These are phyloP conservation scores for Nudaria mundana DNA, from an alignment of 2,888 invertebrate species.

Conservation along the genomic window DNA sequence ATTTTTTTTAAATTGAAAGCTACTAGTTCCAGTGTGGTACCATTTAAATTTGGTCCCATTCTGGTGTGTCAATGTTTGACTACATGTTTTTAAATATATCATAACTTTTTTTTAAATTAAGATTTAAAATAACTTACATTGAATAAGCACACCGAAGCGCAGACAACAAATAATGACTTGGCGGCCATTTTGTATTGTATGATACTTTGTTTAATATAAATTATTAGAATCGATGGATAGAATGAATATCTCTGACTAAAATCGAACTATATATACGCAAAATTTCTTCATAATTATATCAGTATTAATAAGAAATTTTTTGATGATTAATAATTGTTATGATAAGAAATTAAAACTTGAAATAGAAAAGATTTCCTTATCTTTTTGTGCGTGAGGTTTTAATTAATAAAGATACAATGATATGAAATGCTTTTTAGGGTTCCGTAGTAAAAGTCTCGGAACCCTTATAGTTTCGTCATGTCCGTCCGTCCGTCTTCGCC, in stretches of 20 bases:
- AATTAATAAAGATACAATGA: too few species aligned
- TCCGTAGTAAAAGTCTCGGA: too few species aligned
- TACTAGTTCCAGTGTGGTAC: too few species aligned
- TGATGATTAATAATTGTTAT: background rate
- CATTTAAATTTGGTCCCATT: too few species aligned
- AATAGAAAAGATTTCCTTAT: background rate
- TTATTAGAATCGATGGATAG: background rate
- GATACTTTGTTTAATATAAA: slow-evolving; percentile 11
- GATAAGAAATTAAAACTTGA: background rate
- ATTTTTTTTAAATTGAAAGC: too few species aligned
- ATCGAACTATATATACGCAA: slow-evolving; percentile 15
- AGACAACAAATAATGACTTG: slow-evolving; percentile 35
- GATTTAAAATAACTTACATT: slow-evolving; percentile 36
- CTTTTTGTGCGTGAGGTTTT: background rate
- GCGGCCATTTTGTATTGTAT: slow-evolving; percentile 47
- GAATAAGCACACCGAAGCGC: slow-evolving; percentile 38
- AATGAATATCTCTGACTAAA: slow-evolving; percentile 13
- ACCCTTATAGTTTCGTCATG: too few species aligned
- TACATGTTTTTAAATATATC: too few species aligned
- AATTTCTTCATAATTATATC: background rate
- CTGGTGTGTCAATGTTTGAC: too few species aligned
- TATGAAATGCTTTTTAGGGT: too few species aligned
- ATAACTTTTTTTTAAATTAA: too few species aligned
- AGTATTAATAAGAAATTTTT: background rate
- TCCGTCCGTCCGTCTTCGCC: too few species aligned